Percentiles rank a stretch among this genome's conserved stretches.
Evolutionary conservation across 2,797 vertebrate genomes (phyloP).

Genomic region (Trematomus bernacchii): DNA sequence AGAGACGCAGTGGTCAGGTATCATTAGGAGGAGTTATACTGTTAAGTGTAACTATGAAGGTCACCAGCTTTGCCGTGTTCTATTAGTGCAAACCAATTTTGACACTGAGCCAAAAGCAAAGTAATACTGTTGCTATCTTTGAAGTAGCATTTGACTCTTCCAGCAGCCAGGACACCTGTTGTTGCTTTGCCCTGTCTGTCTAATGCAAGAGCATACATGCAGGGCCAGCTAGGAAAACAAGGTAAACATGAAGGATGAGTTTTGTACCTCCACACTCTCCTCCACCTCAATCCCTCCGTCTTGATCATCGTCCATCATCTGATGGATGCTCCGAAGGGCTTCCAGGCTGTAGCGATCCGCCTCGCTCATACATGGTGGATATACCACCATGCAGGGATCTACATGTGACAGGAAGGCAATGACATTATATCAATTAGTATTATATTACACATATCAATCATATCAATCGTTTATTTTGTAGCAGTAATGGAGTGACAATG

Average conservation of each 20-base stretch:
- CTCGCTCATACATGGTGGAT: constrained; percentile 92
- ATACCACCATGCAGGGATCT: constrained; percentile 92
- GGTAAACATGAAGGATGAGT: background rate
- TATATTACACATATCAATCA: background rate
- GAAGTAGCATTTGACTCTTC: constrained; percentile 66
- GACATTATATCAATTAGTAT: constrained; percentile 3
- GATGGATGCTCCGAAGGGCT: constrained; percentile 94
- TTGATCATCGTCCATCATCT: constrained; percentile 88
- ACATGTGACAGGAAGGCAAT: constrained; percentile 14
- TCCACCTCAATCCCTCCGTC: constrained; percentile 88
- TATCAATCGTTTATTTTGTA: background rate
- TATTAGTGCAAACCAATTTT: constrained; percentile 64
- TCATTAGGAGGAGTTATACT: constrained; percentile 18
- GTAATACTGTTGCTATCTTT: constrained; percentile 73
- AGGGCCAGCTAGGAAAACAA: background rate
- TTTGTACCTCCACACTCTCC: constrained; percentile 86
- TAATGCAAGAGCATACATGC: constrained; percentile 21
- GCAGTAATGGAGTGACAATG: background rate
- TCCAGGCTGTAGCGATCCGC: constrained; percentile 94
- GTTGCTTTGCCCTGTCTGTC: constrained; percentile 39
- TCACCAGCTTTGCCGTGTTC: constrained; percentile 55
- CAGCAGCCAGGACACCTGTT: constrained; percentile 70
- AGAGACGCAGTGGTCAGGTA: background rate
- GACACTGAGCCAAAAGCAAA: constrained; percentile 73
- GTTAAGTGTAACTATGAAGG: constrained; percentile 47